A percentile compares a stretch with the other conserved stretches of the same genome.
These are phyloP conservation scores for Virgularia gustaviana DNA, from an alignment of 92 coral and sea anemone genomes.

Conservation along the genomic window DNA sequence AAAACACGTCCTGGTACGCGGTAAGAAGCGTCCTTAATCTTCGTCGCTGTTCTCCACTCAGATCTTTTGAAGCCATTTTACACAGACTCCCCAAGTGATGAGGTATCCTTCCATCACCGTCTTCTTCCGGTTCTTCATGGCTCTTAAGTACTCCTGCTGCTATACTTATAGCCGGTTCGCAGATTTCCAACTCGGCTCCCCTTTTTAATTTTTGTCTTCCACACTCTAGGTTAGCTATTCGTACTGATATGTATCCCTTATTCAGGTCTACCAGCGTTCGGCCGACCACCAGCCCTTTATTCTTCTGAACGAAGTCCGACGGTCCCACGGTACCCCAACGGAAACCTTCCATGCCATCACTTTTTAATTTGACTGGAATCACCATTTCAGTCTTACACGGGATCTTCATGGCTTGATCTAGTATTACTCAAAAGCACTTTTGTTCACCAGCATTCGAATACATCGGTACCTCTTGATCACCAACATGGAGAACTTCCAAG, in stretches of 20 bases:
- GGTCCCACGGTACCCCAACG: conserved; percentile 38
- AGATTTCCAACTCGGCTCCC: not conserved
- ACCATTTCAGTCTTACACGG: conserved; percentile 40
- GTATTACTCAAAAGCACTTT: conserved; percentile 32
- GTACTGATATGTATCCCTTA: conserved; percentile 31
- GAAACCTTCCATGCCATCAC: not conserved
- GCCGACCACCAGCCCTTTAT: conserved; percentile 43
- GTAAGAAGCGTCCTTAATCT: conserved; percentile 2
- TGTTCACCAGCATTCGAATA: not conserved
- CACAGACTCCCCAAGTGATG: not conserved
- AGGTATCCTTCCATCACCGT: not conserved
- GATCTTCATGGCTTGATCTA: conserved; percentile 19
- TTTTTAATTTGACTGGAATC: conserved; percentile 36
- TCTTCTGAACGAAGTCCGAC: not conserved
- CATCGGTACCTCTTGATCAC: conserved; percentile 37
- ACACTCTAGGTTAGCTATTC: conserved; percentile 35
- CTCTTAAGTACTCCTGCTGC: not conserved
- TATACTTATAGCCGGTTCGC: not conserved
- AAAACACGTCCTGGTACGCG: conserved; percentile 13
- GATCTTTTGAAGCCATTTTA: not conserved
- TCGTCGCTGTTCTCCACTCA: not conserved
- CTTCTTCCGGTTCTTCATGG: not conserved
- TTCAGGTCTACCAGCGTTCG: conserved; percentile 42
- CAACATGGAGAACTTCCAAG: conserved; percentile 21
- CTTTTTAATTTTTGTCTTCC: not conserved